Percentiles rank a stretch among this genome's conserved stretches.
Conservation (phyloP, 2,888 invertebrate genomes). For the Ochropacha duplaris region DNA sequence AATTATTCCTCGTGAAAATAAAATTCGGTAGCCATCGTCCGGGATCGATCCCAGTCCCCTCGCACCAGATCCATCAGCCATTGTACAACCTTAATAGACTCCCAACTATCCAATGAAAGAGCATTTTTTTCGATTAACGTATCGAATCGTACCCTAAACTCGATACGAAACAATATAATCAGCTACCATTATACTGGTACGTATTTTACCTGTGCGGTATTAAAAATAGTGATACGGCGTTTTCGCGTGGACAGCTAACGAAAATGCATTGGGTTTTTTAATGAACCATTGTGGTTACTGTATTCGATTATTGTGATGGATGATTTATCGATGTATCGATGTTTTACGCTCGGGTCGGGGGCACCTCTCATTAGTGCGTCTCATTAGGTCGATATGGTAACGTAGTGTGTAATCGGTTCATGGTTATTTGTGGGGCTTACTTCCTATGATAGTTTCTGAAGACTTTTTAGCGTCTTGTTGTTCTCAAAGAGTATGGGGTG, state of each 20-base stretch:
- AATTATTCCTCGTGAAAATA: not conserved
- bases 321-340: conserved; percentile 45
- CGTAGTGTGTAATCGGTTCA: conserved; percentile 40
- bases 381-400: conserved; percentile 35
- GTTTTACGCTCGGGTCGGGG: conserved; percentile 29
- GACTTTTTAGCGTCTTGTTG: conserved; percentile 1
- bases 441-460: conserved; percentile 9
- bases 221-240: conserved; percentile 77
- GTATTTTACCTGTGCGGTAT: conserved; percentile 58
- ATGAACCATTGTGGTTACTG: conserved; percentile 79
- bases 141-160: conserved; percentile 69
- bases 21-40: conserved; percentile 35
- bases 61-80: conserved; percentile 57
- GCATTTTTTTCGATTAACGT: conserved; percentile 78
- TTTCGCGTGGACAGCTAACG: conserved; percentile 56
- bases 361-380: conserved; percentile 23
- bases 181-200: conserved; percentile 67
- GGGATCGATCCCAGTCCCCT: conserved; percentile 28
- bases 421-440: conserved; percentile 6
- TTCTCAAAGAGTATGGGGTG: not conserved
- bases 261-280: conserved; percentile 53
- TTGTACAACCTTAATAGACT: conserved; percentile 64
- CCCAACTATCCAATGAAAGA: conserved; percentile 67
- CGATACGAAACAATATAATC: conserved; percentile 79
- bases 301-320: conserved; percentile 76